A percentile compares a stretch with the other conserved stretches of the same genome.
phyloP scores from a whole-genome alignment of 2,113 vertebrate species.

The Colossoma macropomum region DNA sequence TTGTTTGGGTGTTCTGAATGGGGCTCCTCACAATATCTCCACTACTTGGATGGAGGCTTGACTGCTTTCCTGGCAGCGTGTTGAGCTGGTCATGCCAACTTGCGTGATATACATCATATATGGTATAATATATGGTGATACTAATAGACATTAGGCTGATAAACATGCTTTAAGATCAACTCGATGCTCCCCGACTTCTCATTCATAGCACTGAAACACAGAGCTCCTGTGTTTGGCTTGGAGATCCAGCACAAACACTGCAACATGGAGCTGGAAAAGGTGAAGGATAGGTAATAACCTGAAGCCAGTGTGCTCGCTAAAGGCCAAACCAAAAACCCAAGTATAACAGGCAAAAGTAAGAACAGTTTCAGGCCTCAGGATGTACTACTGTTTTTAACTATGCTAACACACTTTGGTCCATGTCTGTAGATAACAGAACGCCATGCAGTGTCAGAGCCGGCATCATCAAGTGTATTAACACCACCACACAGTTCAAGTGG shows the following conservation, averaged over 20 bases:
- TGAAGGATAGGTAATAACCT: neutral
- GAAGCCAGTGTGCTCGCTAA: too few species aligned
- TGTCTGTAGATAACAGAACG: too few species aligned
- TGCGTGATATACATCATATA: neutral
- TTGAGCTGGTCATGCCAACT: neutral
- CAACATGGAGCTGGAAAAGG: neutral
- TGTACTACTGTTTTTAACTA: too few species aligned
- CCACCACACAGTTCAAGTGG: too few species aligned
- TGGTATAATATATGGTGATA: neutral
- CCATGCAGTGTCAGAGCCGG: too few species aligned
- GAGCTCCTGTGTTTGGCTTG: neutral
- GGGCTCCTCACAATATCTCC: neutral
- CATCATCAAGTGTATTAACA: too few species aligned
- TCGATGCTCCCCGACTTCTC: neutral
- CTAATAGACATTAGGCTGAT: conserved; percentile 2
- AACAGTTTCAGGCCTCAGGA: too few species aligned
- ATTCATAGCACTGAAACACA: neutral
- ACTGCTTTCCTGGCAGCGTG: neutral
- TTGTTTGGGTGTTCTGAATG: neutral
- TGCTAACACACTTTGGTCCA: too few species aligned
- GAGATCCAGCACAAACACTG: neutral
- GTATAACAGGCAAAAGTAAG: too few species aligned
- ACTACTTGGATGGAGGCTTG: neutral
- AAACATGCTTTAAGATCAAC: neutral
- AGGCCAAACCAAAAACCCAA: too few species aligned